Evolutionary conservation across 2,113 vertebrate species (phyloP), one percentile per base, ranked within the genome.

Genomic region (Ageneiosus marmoratus): DNA sequence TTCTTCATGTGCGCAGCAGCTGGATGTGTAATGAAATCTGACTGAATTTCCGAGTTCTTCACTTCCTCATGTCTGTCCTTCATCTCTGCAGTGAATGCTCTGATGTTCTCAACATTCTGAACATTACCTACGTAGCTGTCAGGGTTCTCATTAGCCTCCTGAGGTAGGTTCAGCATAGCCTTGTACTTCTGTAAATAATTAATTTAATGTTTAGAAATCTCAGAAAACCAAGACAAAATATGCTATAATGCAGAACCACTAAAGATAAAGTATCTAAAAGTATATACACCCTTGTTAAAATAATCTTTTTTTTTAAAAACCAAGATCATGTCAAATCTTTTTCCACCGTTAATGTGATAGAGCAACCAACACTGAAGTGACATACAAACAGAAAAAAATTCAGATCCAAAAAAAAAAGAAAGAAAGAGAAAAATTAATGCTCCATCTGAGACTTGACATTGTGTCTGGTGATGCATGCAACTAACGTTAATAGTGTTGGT

Each of bases 141-240:
- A 24, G 74, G 1, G 34, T 73, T 67, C n/a, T 74, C 87, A 65
- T 73, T 55, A 22, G 82, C 82, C 27, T 86, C 75, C 22, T 80
- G 46, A 32, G 67, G n/a, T 2, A 9, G 15, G 18, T 83, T 83
- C 12, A 81, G 85, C 41, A 77, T 55, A 22, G 77, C 44, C 27
- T 81, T 86, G 74, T 89, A 88, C 24, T 88, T 90, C 89, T 90
- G 86, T 73, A 83, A 70, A 79, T 7, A 46, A 80, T 5, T 53
- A 3, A 56, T 46, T 22, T 24, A 29, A 13, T 4, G 5, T 62
- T 73, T 13, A 32, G 27, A 65, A 80, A 27, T 48, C 9, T 32
- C 20, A 79, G 22, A 72, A 50, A 37, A 48, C 0, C 32, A 44
- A 50, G 11, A 20, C 0, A 27, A 51, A 7, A 72, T 34, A 46